Percentiles rank a stretch among this genome's conserved stretches.
Conservation (phyloP, 2,888 invertebrate species). For the Gymnoscelis rufifasciata region DNA sequence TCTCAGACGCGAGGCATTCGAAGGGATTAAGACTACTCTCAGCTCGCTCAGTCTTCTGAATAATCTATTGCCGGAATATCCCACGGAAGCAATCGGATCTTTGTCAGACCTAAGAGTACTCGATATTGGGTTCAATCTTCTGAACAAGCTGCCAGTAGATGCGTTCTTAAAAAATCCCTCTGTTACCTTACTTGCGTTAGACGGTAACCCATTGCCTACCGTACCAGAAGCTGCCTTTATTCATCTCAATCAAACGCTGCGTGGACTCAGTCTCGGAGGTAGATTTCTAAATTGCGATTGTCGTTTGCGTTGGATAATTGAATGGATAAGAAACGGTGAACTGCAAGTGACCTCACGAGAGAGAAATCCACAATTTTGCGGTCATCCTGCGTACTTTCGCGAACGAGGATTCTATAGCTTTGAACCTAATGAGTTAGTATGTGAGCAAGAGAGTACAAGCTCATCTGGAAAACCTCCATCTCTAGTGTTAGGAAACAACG, state of each 20-base stretch:
- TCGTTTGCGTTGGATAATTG: conserved; percentile 90
- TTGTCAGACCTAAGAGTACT: conserved; percentile 90
- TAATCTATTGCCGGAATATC: conserved; percentile 92
- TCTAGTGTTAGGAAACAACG: conserved; percentile 34
- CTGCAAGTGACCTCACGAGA: conserved; percentile 95
- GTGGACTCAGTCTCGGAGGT: conserved; percentile 93
- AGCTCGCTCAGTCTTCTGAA: conserved; percentile 93
- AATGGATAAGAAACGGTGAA: conserved; percentile 93
- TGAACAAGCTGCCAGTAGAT: conserved; percentile 87
- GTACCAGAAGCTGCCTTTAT: conserved; percentile 88
- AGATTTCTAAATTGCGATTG: conserved; percentile 94
- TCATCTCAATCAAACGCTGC: conserved; percentile 88
- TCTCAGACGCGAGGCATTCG: conserved; percentile 86
- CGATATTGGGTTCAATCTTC: conserved; percentile 94
- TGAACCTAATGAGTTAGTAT: conserved; percentile 85
- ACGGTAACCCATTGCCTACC: conserved; percentile 93
- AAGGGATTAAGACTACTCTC: conserved; percentile 87
- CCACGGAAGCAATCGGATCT: conserved; percentile 87
- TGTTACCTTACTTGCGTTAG: conserved; percentile 91
- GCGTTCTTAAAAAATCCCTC: conserved; percentile 91
- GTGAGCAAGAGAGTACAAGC: conserved; percentile 66
- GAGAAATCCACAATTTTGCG: conserved; percentile 95
- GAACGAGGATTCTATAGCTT: conserved; percentile 93
- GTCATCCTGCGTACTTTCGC: conserved; percentile 87
- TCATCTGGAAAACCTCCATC: conserved; percentile 44